Evolutionary conservation across 2,113 vertebrate species (phyloP).

Genomic region (Pithys albifrons): DNA sequence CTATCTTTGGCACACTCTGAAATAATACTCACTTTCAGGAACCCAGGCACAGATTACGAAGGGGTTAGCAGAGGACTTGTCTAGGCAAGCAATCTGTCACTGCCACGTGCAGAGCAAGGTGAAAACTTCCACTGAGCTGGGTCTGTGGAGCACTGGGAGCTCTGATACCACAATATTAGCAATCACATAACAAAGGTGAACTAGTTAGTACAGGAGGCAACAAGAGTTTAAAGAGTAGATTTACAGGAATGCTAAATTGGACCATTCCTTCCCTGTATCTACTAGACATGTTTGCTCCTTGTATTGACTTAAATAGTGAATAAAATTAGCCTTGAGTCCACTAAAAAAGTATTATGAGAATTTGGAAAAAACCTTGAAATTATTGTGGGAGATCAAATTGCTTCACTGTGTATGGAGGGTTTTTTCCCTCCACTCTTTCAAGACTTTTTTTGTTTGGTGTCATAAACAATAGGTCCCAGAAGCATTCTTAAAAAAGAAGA

Average conservation of each 20-base stretch:
- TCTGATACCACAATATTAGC: not conserved
- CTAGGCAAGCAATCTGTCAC: slow-evolving; percentile 41
- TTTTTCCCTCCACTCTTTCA: not conserved
- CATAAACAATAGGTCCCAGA: not conserved
- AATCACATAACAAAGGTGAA: not conserved
- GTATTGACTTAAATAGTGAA: not conserved
- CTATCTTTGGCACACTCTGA: slow-evolving; percentile 40
- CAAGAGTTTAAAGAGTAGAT: not conserved
- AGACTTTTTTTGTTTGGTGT: not conserved
- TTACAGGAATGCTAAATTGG: not conserved
- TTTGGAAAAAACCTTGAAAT: not conserved
- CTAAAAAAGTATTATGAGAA: not conserved
- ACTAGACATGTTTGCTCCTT: not conserved
- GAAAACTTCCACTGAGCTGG: slow-evolving; percentile 17
- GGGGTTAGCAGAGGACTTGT: slow-evolving; percentile 53
- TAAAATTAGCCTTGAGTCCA: not conserved
- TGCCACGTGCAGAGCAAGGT: not conserved
- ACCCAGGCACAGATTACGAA: slow-evolving; percentile 23
- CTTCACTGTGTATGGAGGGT: not conserved
- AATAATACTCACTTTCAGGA: slow-evolving; percentile 58
- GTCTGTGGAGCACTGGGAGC: not conserved
- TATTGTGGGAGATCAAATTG: not conserved
- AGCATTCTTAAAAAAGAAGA: not conserved
- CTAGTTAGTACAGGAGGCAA: not conserved
- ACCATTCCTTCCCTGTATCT: not conserved